Base-by-base conservation (phyloP, 2,888 invertebrate species). In the Trichacis sp. region DNA sequence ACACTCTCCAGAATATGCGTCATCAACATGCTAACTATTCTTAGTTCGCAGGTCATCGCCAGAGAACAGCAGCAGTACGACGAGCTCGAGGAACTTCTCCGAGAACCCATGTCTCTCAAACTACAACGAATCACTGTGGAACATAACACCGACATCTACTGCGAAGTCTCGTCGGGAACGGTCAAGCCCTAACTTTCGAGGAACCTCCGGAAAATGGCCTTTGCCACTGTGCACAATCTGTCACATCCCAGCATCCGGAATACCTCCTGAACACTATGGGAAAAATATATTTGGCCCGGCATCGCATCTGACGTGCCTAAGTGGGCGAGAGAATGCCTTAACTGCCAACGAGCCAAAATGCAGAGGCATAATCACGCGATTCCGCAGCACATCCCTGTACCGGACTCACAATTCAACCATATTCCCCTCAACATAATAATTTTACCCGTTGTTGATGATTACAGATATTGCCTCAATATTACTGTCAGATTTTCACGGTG, bases 401-500 rank as follows among this genome's bases (percentile, higher is more conserved):
- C 65, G n/a, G 64, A 57, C 11, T 9, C n/a, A 11, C n/a, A n/a
- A n/a, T n/a, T n/a, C n/a, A n/a, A n/a, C n/a, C n/a, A n/a, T n/a
- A n/a, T n/a, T n/a, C n/a, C n/a, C 29, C 58, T n/a, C n/a, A n/a
- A n/a, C n/a, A n/a, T n/a, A n/a, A n/a, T n/a, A n/a, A 15, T 15
- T 9, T 20, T 64, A 6, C 54, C 58, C 0, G n/a, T 3, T n/a
- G 59, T 64, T 1, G 45, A 69, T 5, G 75, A 66, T 14, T 74
- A 61, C 53, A 47, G 67, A 2, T 82, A 80, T 62, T 73, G 73
- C 19, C 69, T 81, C 1, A 81, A 78, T 1, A 58, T 66, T n/a
- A 70, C 78, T 2, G 78, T 81, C 49, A 36, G 78, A 9, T 77
- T 74, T 43, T 61, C 76, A 3, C 53, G 70, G 1, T 78, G 75